Conservation (phyloP, 2,113 vertebrate genomes). For the Glareola pratincola region DNA sequence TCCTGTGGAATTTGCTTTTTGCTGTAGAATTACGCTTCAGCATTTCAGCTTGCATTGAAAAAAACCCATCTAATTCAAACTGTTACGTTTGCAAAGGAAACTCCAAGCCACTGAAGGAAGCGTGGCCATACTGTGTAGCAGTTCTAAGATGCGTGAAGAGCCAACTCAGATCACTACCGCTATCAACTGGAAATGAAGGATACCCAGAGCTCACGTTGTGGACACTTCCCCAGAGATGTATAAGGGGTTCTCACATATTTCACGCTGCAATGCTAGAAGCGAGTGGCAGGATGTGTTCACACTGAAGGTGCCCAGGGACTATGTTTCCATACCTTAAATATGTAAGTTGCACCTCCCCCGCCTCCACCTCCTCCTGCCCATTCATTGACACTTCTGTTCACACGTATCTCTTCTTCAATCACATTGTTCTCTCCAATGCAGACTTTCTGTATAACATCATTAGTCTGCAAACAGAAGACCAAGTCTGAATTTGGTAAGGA, state of each 20-base stretch:
- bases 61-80: background rate
- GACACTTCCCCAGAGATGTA: background rate
- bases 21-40: background rate
- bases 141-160: background rate
- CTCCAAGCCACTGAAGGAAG: background rate
- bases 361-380: constrained; percentile 93
- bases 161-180: background rate
- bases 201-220: background rate
- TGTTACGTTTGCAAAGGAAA: background rate
- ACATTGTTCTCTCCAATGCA: constrained; percentile 89
- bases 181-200: background rate
- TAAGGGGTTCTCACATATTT: background rate
- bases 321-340: constrained; percentile 87
- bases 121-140: background rate
- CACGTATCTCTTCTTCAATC: constrained; percentile 85
- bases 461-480: constrained; percentile 74
- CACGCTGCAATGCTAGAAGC: background rate
- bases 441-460: constrained; percentile 83
- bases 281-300: background rate
- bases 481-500: background rate
- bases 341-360: constrained; percentile 92
- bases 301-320: background rate
- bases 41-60: background rate
- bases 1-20: background rate
- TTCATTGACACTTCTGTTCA: constrained; percentile 79